Evolutionary conservation across 1,140 invertebrate species (phyloP), one percentile per base, ranked within the genome.

Genomic region (Heliconius eleuchia): DNA sequence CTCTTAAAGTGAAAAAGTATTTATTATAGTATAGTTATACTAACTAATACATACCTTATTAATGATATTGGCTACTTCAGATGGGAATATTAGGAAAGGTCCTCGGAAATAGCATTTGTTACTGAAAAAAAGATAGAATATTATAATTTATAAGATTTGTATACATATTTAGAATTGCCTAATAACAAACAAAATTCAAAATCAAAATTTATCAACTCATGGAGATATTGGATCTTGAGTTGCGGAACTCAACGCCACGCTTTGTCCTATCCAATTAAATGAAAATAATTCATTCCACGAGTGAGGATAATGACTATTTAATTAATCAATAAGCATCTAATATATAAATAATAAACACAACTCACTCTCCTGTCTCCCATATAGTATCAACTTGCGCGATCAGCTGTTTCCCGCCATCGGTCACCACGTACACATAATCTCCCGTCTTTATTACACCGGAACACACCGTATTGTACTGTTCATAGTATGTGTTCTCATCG

Each of bases 351-450:
- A 52, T 6, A 66, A 66, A 9, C 23, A 30, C 0, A 77, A 95
- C 96, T 95, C 94, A 98, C 97, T 97, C 96, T 92, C 97, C 96
- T 71, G 98, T 97, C 83, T 97, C 97, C 98, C 98, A 99, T 87
- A 99, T 98, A 80, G 97, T 96, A 93, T 99, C 98, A 83, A 99
- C 97, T 94, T 99, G 97, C n/a, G 98, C 97, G 79, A 99, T 98
- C 77, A 98, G 96, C 90, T 98, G 97, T 89, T 97, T 97, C 46
- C 97, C 97, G 73, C 97, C 96, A 89, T 98, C 97, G 23, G 97
- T 98, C 52, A 97, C 97, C 16, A 99, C 98, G 92, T 99, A 99
- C 46, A 99, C 98, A 94, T 97, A 99, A 94, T 99, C 99, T 18
- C 98, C 99, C 71, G 96, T 97, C 96, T 98, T 97, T 78, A 99